Conservation (phyloP, 2,113 vertebrate species). For the Phasianus colchicus region DNA sequence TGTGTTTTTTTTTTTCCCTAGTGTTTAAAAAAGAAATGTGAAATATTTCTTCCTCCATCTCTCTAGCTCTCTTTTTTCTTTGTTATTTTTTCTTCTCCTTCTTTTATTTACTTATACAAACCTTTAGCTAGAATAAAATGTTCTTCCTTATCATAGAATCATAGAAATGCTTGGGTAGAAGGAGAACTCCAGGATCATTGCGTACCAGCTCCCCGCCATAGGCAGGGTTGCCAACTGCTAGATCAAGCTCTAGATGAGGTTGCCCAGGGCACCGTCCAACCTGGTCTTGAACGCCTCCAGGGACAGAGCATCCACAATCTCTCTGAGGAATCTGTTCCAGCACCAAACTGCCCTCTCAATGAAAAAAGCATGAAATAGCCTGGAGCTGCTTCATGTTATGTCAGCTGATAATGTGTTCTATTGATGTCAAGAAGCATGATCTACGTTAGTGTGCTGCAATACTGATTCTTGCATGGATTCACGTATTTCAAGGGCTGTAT, state of each 20-base stretch:
- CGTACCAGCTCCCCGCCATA: too few relatives aligned
- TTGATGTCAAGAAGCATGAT: neutral
- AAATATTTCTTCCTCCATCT: neutral
- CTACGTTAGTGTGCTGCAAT: neutral
- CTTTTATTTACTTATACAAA: neutral
- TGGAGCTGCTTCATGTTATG: neutral
- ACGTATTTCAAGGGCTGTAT: neutral
- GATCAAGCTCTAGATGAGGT: too few relatives aligned
- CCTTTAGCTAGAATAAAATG: neutral
- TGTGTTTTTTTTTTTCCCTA: neutral
- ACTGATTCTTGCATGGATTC: neutral
- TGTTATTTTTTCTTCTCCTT: fast-evolving
- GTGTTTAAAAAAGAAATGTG: neutral
- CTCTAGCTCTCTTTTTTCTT: neutral
- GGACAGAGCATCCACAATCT: too few relatives aligned
- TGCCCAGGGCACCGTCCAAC: too few relatives aligned
- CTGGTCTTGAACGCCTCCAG: too few relatives aligned
- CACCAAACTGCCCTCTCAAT: too few relatives aligned
- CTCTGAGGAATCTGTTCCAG: too few relatives aligned
- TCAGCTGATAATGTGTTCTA: neutral
- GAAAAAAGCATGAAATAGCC: too few relatives aligned
- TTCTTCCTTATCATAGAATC: neutral
- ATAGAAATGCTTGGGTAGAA: too few relatives aligned
- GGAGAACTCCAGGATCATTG: too few relatives aligned
- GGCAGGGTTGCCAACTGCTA: too few relatives aligned